Conservation (phyloP, 2,113 vertebrate genomes). For the Pao palembangensis region DNA sequence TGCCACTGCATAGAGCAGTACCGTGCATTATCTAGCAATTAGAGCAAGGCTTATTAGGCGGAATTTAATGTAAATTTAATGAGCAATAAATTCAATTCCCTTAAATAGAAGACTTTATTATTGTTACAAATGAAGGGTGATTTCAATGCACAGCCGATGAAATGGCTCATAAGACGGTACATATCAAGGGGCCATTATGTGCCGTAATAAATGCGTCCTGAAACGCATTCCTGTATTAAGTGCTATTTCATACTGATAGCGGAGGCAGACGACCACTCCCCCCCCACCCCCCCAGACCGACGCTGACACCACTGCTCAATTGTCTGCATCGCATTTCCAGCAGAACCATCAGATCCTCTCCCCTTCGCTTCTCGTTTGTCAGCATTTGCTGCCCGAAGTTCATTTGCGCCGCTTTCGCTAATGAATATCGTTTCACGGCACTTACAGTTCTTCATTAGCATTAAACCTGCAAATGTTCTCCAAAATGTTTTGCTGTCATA, state of each 20-base stretch:
- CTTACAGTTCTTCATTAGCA: not conserved
- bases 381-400: not conserved
- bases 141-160: constrained; percentile 54
- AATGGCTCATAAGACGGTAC: constrained; percentile 54
- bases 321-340: not conserved
- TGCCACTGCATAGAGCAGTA: constrained; percentile 65
- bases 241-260: constrained; percentile 27
- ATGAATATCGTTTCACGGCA: not conserved
- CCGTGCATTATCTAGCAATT: constrained; percentile 77
- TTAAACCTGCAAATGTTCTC: not conserved
- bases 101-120: constrained; percentile 75
- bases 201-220: constrained; percentile 52
- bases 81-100: constrained; percentile 73
- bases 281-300: not conserved
- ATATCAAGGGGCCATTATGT: constrained; percentile 65
- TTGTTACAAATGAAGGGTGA: constrained; percentile 71
- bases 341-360: not conserved
- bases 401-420: not conserved
- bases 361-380: not conserved
- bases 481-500: no score
- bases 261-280: not conserved
- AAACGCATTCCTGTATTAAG: constrained; percentile 35
- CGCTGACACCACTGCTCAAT: constrained; percentile 1
- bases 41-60: constrained; percentile 72
- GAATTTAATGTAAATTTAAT: constrained; percentile 78